A percentile compares a stretch with the other conserved stretches of the same genome.
phyloP scores from a whole-genome alignment of 2,797 vertebrate genomes.

The Morus bassanus region DNA sequence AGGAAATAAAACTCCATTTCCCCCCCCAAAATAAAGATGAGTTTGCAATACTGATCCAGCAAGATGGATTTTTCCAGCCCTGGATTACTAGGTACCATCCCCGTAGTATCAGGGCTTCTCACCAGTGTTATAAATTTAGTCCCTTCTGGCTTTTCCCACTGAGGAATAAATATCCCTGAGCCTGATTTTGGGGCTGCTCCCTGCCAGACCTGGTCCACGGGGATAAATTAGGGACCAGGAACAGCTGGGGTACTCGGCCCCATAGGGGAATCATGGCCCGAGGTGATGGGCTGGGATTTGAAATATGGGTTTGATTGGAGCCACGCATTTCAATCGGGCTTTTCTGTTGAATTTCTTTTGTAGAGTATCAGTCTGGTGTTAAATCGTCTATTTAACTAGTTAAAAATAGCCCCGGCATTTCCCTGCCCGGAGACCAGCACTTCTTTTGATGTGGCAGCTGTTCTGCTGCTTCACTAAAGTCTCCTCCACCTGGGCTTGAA shows the following conservation, averaged over 20 bases:
- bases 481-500: background rate
- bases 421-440: background rate
- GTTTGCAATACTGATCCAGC: background rate
- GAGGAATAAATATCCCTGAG: background rate
- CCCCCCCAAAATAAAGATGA: accelerated
- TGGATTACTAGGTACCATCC: background rate
- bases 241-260: accelerated
- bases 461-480: background rate
- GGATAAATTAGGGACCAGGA: background rate
- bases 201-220: background rate
- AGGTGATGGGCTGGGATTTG: background rate
- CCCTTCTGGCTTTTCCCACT: background rate
- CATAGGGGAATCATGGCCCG: accelerated
- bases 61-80: background rate
- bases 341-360: background rate
- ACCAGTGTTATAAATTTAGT: background rate
- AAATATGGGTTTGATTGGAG: background rate
- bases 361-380: background rate
- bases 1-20: background rate
- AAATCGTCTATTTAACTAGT: background rate
- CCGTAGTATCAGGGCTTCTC: background rate
- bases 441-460: background rate
- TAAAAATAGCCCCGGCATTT: background rate
- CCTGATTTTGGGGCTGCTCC: background rate
- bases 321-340: accelerated